A percentile compares a stretch with the other conserved stretches of the same genome.
Evolutionary conservation across 2,888 invertebrate species (phyloP).

Genomic region (Polymixis lichenea): DNA sequence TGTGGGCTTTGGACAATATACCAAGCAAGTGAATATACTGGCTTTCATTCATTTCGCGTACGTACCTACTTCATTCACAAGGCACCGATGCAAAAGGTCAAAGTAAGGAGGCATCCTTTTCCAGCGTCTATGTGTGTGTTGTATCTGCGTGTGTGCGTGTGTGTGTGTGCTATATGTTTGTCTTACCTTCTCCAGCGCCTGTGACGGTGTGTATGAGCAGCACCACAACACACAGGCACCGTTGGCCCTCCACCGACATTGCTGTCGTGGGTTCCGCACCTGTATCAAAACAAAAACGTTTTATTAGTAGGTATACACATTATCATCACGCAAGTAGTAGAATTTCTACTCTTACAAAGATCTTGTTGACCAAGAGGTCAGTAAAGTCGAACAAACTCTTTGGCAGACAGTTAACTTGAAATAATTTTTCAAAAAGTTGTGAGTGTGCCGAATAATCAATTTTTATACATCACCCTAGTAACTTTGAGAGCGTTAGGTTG

Average conservation of each 20-base stretch:
- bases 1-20: too few species aligned
- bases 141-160: slow-evolving; percentile 78
- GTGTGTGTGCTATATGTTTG: neutral
- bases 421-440: neutral
- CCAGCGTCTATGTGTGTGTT: slow-evolving; percentile 81
- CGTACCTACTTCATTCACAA: too few species aligned
- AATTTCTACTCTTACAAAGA: too few species aligned
- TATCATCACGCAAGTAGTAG: too few species aligned
- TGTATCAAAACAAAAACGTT: slow-evolving; percentile 64
- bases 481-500: too few species aligned
- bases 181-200: slow-evolving; percentile 84
- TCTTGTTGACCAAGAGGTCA: too few species aligned
- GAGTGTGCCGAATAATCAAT: neutral
- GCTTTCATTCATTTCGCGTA: too few species aligned
- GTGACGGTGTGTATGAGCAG: slow-evolving; percentile 86
- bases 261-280: slow-evolving; percentile 75
- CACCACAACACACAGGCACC: slow-evolving; percentile 84
- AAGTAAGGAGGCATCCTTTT: slow-evolving; percentile 50
- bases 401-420: too few species aligned
- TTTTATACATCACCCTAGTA: neutral
- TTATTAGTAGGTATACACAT: neutral
- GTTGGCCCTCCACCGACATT: slow-evolving; percentile 86
- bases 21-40: too few species aligned
- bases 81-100: too few species aligned
- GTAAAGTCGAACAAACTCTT: too few species aligned